Evolutionary conservation across 37 sponge, comb jelly and placozoan genomes (phyloP).

Genomic region (Diacarnus erythraeanus): DNA sequence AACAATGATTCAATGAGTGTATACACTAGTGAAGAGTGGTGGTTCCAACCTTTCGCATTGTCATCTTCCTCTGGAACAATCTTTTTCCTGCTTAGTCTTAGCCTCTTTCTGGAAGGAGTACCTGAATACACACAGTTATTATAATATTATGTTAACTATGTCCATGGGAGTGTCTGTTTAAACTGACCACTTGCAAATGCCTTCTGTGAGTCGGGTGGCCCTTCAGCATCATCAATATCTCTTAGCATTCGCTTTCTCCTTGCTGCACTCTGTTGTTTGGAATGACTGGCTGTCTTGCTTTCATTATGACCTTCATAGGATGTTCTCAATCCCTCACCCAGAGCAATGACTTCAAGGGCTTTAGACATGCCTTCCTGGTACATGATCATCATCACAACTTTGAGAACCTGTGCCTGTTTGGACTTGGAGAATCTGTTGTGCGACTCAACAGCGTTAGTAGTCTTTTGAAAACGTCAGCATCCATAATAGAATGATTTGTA

Average conservation of each 20-base stretch:
- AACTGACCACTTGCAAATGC: not conserved
- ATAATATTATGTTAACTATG: not conserved
- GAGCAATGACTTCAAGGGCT: constrained; percentile 22
- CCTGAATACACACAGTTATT: too few species aligned
- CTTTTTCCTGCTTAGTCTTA: not conserved
- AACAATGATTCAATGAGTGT: too few species aligned
- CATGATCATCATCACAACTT: constrained; percentile 37
- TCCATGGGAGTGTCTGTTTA: not conserved
- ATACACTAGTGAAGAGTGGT: too few species aligned
- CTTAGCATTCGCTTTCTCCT: constrained; percentile 3
- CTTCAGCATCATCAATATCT: constrained; percentile 29
- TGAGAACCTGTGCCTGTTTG: constrained; percentile 8
- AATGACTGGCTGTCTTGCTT: not conserved
- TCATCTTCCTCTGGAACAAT: too few species aligned
- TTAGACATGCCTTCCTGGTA: constrained; percentile 39
- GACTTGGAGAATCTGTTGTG: constrained; percentile 20
- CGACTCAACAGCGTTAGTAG: constrained; percentile 40
- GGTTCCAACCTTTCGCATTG: too few species aligned
- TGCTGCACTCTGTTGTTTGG: constrained; percentile 1
- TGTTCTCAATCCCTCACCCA: constrained; percentile 13
- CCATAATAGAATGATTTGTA: constrained; percentile 6
- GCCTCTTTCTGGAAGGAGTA: not conserved
- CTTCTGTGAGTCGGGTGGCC: constrained; percentile 24
- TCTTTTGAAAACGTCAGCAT: constrained; percentile 6
- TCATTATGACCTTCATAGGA: too few species aligned